Percentiles rank a stretch among this genome's conserved stretches.
Evolutionary conservation across 2,888 invertebrate genomes (phyloP).

Genomic region (Hedya salicella): DNA sequence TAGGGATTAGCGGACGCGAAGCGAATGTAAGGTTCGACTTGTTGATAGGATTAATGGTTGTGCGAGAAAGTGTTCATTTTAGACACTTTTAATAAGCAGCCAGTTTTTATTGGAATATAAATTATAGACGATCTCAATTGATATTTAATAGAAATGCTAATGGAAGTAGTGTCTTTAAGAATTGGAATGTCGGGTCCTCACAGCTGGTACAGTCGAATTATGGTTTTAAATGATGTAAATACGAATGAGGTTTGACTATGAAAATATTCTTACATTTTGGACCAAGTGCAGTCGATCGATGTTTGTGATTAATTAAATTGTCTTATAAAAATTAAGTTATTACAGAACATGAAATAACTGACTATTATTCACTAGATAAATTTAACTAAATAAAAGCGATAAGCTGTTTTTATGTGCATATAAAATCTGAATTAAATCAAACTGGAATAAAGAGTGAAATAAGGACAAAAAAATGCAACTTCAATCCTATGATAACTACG

Average conservation of each 20-base stretch:
- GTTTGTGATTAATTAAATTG: conserved; percentile 38
- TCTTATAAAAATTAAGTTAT: not conserved
- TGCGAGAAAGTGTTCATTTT: conserved; percentile 42
- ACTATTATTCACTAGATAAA: too few species aligned
- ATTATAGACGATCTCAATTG: conserved; percentile 26
- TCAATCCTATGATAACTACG: too few species aligned
- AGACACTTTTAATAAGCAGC: conserved; percentile 36
- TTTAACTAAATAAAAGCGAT: too few species aligned
- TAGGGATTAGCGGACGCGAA: conserved; percentile 11
- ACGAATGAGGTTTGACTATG: conserved; percentile 23
- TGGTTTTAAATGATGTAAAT: conserved; percentile 36
- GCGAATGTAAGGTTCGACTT: conserved; percentile 29
- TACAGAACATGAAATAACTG: not conserved
- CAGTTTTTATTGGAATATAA: conserved; percentile 28
- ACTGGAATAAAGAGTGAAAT: too few species aligned
- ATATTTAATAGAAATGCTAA: conserved; percentile 25
- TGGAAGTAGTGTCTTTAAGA: conserved; percentile 27
- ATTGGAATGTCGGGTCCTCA: conserved; percentile 21
- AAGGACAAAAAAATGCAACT: too few species aligned
- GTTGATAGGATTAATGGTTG: conserved; percentile 42
- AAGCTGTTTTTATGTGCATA: too few species aligned
- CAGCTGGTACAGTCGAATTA: conserved; percentile 32
- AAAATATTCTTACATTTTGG: conserved; percentile 65
- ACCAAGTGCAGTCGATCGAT: conserved; percentile 80
- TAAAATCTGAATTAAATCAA: too few species aligned